Evolutionary conservation across 2,888 invertebrate genomes (phyloP), one percentile per base, ranked within the genome.

Genomic region (Tachystola acroxantha): DNA sequence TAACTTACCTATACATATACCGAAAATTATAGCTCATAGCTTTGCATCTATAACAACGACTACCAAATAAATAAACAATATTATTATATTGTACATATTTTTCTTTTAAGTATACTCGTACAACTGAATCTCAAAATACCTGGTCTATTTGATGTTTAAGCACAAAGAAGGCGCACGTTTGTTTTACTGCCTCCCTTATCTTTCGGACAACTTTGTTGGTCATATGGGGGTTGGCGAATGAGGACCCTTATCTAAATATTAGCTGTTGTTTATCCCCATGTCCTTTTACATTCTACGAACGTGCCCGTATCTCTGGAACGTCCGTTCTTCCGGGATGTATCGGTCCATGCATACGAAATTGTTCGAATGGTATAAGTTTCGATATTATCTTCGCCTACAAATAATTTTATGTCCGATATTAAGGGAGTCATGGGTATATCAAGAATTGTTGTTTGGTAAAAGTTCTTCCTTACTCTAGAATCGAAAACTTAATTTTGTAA

Each of bases 211-310:
- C 63, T 65, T 66, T 64, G 64, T 58, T 60, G 66, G 62, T 57
- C 65, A 66, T 70, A 63, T 55, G 57, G 63, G 64, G 66, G 62
- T 56, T 61, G 54, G 55, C 52, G 65, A 64, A 68, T 58, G 58
- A 48, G 60, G 54, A 50, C 47, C 48, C 71, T 71, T 76, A 76
- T 76, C 76, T 74, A 64, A 73, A 71, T 76, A 76, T 73, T 69
- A 70, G 69, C 72, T 60, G 67, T 70, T 71, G 73, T 73, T 74
- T 71, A 70, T 67, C 63, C 62, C 53, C 55, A 49, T 64, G 67
- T 65, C 62, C 64, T 66, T 70, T 71, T 66, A 64, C 54, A 69
- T 70, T 67, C 66, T 40, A 53, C 58, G 53, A 57, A 53, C 66
- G 66, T 68, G 57, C 54, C 55, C 61, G 59, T 66, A 68, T 68